Evolutionary conservation across 1,140 invertebrate species (phyloP), one percentile per base, ranked within the genome.

Genomic region (Drosophila dunni): DNA sequence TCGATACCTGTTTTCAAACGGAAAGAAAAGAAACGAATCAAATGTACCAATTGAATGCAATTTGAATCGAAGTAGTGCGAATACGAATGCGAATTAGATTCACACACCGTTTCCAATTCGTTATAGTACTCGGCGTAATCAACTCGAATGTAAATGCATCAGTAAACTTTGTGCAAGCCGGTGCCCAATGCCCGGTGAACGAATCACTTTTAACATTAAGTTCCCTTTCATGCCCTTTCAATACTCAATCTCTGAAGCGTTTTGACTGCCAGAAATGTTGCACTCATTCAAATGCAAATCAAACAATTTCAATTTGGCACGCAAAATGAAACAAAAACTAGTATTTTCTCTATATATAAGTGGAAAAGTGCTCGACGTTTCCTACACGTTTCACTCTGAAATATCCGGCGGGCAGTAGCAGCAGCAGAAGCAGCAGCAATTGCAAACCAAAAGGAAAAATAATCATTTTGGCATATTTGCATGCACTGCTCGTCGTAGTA

Each of bases 1-100:
- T 97, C 17, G 97, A 97, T 73, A 98, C 96, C 97, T 98, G 94
- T 17, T 63, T 51, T 29, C 3, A 29, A 51, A 62, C 36, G 63
- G 54, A 73, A 58, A 44, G 56, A 58, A 73, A 58, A 44, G 56
- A 71, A 75, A 29, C 24, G 24, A 29, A 29, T 29, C 36, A 79
- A 81, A 75, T 77, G 62, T 56, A 74, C 67, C 76, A 72, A 68
- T 79, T 79, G 46, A 81, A 61, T 78, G 63, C 63, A 13, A 68
- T 8, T 29, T 58, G 53, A 44, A 3, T 11, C 7, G 11, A 34
- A 46, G 38, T 38, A 64, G 72, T 11, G 17, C 1, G 44, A 56
- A 38, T 56, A 24, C 60, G 71, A 72, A 44, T 40, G 8, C 34
- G 36, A 56, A 36, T 46, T 68, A 69, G 65, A 69, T 20, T 56